Conservation (phyloP, 1,140 invertebrate species). For the Drosophila suzukii region DNA sequence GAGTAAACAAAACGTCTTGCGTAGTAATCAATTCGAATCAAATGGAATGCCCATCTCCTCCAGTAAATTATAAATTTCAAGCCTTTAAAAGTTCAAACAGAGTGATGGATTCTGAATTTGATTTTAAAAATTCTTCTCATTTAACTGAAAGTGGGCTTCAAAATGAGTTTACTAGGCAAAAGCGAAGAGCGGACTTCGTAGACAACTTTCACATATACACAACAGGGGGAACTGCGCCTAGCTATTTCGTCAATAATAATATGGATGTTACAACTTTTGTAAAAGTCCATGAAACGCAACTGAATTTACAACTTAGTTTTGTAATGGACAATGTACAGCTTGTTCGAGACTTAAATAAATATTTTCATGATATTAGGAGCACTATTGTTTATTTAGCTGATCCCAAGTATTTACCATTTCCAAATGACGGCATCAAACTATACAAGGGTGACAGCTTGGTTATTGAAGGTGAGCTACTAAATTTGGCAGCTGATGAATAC, state of each 20-base stretch:
- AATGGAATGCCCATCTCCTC: conserved; percentile 98
- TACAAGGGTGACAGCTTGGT: conserved; percentile 98
- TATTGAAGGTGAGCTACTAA: conserved; percentile 97
- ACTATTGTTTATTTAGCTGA: conserved; percentile 96
- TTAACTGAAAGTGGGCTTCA: conserved; percentile 2
- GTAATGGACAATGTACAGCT: conserved; percentile 97
- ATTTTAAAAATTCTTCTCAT: conserved; percentile 1
- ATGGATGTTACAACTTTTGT: conserved; percentile 70
- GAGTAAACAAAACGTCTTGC: conserved; percentile 93
- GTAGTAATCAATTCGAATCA: conserved; percentile 93
- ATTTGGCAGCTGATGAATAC: conserved; percentile 95
- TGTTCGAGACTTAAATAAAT: conserved; percentile 94
- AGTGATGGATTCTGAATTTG: not conserved
- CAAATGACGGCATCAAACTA: conserved; percentile 91
- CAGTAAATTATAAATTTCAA: conserved; percentile 88
- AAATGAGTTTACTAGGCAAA: conserved; percentile 2
- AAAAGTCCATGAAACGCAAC: conserved; percentile 86
- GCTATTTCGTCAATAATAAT: conserved; percentile 40
- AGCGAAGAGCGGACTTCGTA: conserved; percentile 10
- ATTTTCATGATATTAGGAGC: conserved; percentile 91
- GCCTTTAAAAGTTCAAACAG: conserved; percentile 20
- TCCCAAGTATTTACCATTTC: conserved; percentile 95
- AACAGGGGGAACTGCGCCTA: conserved; percentile 35
- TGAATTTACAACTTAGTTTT: conserved; percentile 93
- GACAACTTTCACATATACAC: conserved; percentile 57